A percentile compares a stretch with the other conserved stretches of the same genome.
Conservation (phyloP, 2,888 invertebrate genomes). For the Leucoma salicis region DNA sequence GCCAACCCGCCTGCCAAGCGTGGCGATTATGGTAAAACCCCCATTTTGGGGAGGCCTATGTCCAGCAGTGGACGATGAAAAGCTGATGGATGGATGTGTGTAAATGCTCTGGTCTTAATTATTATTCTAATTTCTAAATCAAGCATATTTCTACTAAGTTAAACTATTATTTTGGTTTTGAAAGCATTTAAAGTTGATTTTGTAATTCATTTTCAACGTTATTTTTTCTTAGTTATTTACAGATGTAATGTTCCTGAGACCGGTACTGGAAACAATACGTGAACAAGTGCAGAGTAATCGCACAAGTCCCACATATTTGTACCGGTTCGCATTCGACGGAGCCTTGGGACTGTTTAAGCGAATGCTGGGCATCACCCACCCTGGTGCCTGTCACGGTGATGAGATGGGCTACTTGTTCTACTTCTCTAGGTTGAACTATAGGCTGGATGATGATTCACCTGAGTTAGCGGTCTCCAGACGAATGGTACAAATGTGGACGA, state of each 20-base stretch:
- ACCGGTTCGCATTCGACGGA: constrained; percentile 84
- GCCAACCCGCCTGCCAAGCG: too few species aligned
- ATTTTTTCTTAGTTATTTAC: constrained; percentile 77
- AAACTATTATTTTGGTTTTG: too few species aligned
- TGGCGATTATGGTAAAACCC: too few species aligned
- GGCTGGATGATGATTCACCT: constrained; percentile 81
- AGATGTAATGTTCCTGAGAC: constrained; percentile 84
- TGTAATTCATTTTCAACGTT: too few species aligned
- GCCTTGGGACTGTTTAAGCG: constrained; percentile 84
- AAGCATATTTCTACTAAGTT: too few species aligned
- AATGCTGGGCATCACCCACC: constrained; percentile 82
- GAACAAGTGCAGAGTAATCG: constrained; percentile 59
- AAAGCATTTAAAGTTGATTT: too few species aligned
- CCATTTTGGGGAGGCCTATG: too few species aligned
- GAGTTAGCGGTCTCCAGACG: constrained; percentile 81
- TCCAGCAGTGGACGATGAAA: too few species aligned
- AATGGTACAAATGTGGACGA: constrained; percentile 85
- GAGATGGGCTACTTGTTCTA: constrained; percentile 85
- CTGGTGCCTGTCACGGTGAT: constrained; percentile 84
- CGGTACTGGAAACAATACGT: constrained; percentile 77
- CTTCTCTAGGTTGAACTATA: constrained; percentile 83
- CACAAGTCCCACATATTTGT: constrained; percentile 81
- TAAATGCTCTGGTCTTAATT: too few species aligned
- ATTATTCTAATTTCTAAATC: too few species aligned
- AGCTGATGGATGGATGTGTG: too few species aligned